A percentile compares a stretch with the other conserved stretches of the same genome.
Evolutionary conservation across 1,140 invertebrate genomes (phyloP).

Genomic region (Zaprionus ghesquierei): DNA sequence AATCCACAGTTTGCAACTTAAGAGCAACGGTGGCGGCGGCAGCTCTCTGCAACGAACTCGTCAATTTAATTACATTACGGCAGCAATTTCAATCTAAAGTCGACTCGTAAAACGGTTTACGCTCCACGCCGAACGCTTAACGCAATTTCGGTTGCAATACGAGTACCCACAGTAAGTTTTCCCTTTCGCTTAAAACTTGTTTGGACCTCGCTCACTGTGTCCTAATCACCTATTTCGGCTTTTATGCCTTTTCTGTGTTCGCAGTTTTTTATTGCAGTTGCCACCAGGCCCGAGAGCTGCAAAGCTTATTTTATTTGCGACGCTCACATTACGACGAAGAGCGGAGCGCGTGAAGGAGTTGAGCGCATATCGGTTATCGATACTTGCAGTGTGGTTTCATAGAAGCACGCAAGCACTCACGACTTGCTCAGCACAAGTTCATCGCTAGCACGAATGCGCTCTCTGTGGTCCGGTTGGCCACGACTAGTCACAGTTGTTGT

Average conservation of each 20-base stretch:
- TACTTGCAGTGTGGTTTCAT: not conserved
- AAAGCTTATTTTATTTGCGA: constrained; percentile 29
- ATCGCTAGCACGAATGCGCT: constrained; percentile 11
- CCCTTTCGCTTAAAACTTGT: constrained; percentile 71
- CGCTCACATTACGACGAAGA: no score
- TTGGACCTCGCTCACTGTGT: constrained; percentile 45
- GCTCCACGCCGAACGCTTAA: constrained; percentile 11
- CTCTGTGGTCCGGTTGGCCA: constrained; percentile 22
- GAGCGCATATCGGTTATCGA: not conserved
- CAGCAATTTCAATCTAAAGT: constrained; percentile 38
- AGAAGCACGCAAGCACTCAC: not conserved
- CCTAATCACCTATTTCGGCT: constrained; percentile 68
- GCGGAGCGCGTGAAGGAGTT: not conserved
- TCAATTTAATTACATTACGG: constrained; percentile 63
- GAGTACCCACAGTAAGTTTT: constrained; percentile 39
- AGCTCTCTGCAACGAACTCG: constrained; percentile 18
- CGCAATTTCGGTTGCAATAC: constrained; percentile 55
- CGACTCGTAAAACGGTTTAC: constrained; percentile 15
- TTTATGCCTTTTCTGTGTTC: constrained; percentile 32
- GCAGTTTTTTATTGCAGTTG: constrained; percentile 45
- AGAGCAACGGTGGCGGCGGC: not conserved
- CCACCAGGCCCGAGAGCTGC: constrained; percentile 32
- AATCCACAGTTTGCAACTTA: constrained; percentile 3
- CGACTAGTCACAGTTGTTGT: not conserved
- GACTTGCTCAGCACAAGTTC: constrained; percentile 5